Percentiles rank a stretch among this genome's conserved stretches.
Evolutionary conservation across 2,797 vertebrate genomes (phyloP).

Genomic region (Sebastes hopkinsi): DNA sequence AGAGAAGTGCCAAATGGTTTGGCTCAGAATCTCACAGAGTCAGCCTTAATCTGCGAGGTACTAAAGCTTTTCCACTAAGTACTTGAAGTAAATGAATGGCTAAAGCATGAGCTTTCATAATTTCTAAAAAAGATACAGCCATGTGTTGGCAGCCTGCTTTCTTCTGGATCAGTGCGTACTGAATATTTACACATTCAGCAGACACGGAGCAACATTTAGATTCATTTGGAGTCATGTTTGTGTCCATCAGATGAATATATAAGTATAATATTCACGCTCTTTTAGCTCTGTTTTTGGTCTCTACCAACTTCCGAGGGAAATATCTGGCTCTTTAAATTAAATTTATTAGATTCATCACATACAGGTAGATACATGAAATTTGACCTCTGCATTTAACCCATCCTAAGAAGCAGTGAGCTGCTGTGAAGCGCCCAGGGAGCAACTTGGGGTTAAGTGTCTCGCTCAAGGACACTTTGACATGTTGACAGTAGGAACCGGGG

Average conservation of each 20-base stretch:
- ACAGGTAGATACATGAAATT: too few relatives aligned
- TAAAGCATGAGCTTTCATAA: constrained; percentile 2
- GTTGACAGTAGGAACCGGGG: too few relatives aligned
- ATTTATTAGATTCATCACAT: too few relatives aligned
- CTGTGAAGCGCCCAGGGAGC: too few relatives aligned
- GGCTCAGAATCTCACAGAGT: constrained; percentile 36
- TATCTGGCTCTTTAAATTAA: neutral
- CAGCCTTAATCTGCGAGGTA: constrained; percentile 27
- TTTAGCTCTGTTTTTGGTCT: too few relatives aligned
- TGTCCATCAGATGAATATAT: neutral
- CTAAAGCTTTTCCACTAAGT: constrained; percentile 6
- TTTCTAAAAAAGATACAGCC: neutral
- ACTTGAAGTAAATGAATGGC: constrained; percentile 17
- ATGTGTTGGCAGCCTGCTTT: neutral
- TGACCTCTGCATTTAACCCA: too few relatives aligned
- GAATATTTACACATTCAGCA: neutral
- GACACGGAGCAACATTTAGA: neutral
- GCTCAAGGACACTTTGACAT: too few relatives aligned
- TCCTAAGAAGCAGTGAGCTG: too few relatives aligned
- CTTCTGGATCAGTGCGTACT: neutral
- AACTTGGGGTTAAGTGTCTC: too few relatives aligned
- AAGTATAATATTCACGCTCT: neutral
- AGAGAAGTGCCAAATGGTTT: constrained; percentile 56
- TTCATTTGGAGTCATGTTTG: neutral
- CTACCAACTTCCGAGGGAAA: neutral